Evolutionary conservation across 92 coral and sea anemone species (phyloP), one percentile per base, ranked within the genome.

Genomic region (Metridium senile): DNA sequence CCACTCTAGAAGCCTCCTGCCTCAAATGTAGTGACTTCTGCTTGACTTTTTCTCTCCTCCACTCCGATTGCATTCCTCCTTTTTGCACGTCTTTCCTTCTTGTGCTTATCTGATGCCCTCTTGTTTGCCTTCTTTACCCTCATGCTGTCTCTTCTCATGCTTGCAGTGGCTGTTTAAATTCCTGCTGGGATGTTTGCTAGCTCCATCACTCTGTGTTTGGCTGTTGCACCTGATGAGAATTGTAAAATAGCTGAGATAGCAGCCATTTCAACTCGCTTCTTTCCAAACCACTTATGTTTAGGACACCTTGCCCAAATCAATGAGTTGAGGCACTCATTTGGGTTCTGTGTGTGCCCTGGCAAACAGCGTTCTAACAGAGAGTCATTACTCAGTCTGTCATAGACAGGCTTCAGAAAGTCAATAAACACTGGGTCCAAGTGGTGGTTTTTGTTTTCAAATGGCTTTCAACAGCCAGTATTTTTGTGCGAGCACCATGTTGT

Each of bases 331-430:
- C 52, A 70, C 33, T 69, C 87, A 82, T 82, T 83, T 6, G 81
- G 82, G 51, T 75, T 83, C 58, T 83, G 87, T 11, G 87, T 68
- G 43, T 75, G 71, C 13, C 87, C 74, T 52, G 88, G 83, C 31
- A 82, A 58, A 46, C 86, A 82, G 8, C 77, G 31, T 49, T 68
- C 35, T 39, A 82, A 45, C 30, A 82, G 45, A 34, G 66, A 31
- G 17, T 75, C 76, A 54, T 75, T 61, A 19, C 78, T 63, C 4
- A 83, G 70, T 21, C 74, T 39, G 33, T 39, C 72, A 25, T 68
- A 83, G 32, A 76, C 31, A 8, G 33, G 73, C 27, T 58, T 68
- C 58, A 76, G 34, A 39, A 26, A 29, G 61, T 76, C 21, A 31
- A 8, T 23, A 45, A 82, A 75, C 17, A 75, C 82, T 46, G 81